Evolutionary conservation across 1,140 invertebrate species (phyloP).

Genomic region (Drosophila repleta): DNA sequence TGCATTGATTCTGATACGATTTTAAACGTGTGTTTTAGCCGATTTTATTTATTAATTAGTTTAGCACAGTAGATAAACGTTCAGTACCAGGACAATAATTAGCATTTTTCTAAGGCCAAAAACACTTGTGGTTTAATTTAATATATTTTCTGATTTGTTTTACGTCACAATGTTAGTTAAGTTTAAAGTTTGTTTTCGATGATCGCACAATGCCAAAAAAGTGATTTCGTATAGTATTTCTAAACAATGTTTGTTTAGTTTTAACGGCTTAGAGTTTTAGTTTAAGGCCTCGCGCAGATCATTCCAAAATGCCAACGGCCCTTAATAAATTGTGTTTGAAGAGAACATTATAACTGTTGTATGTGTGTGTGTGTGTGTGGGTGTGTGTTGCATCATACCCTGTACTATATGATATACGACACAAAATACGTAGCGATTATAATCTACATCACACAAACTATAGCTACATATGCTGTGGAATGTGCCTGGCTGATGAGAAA

Average conservation of each 20-base stretch:
- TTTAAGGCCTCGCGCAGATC: slow-evolving; percentile 40
- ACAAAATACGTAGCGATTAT: slow-evolving; percentile 17
- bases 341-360: slow-evolving; percentile 30
- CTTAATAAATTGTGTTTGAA: slow-evolving; percentile 14
- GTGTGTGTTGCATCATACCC: slow-evolving; percentile 30
- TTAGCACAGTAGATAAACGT: slow-evolving; percentile 8
- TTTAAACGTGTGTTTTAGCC: slow-evolving; percentile 29
- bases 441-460: slow-evolving; percentile 17
- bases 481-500: neutral
- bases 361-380: slow-evolving; percentile 17
- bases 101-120: slow-evolving; percentile 48
- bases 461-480: slow-evolving; percentile 23
- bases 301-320: slow-evolving; percentile 51
- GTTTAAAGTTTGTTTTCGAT: slow-evolving; percentile 18
- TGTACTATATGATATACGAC: slow-evolving; percentile 34
- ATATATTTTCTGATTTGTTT: slow-evolving; percentile 16
- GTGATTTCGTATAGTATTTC: slow-evolving; percentile 77
- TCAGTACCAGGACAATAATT: slow-evolving; percentile 72
- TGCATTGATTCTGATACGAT: slow-evolving; percentile 33
- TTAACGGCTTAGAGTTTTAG: slow-evolving; percentile 36
- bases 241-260: slow-evolving; percentile 65
- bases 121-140: neutral
- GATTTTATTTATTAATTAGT: slow-evolving; percentile 36
- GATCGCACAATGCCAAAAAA: slow-evolving; percentile 73
- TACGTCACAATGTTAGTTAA: slow-evolving; percentile 12